Evolutionary conservation across 1,140 invertebrate species (phyloP).

Genomic region (Ceratitis capitata): DNA sequence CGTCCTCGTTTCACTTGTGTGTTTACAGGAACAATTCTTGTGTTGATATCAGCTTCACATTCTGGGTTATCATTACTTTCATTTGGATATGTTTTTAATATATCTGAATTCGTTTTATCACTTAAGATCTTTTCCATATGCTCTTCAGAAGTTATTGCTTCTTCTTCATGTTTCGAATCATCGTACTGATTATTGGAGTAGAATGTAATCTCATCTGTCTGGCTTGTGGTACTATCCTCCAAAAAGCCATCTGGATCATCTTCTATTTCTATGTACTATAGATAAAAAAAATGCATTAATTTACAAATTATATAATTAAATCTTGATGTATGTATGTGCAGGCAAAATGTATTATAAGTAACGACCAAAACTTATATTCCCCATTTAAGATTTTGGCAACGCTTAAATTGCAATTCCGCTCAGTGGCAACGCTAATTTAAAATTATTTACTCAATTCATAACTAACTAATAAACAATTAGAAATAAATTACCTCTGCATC

Average conservation of each 20-base stretch:
- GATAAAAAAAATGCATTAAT: not conserved
- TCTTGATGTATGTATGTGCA: no score
- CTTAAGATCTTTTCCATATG: not conserved
- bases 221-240: not conserved
- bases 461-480: conserved; percentile 42
- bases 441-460: conserved; percentile 30
- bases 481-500: conserved; percentile 37
- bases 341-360: not conserved
- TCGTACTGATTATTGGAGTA: not conserved
- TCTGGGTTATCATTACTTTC: not conserved
- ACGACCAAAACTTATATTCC: not conserved
- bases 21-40: not conserved
- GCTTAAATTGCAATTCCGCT: not conserved
- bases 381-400: not conserved
- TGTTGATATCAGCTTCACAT: not conserved
- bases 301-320: no score
- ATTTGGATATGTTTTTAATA: not conserved
- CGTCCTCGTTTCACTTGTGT: not conserved
- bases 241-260: not conserved
- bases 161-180: not conserved
- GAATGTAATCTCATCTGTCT: not conserved
- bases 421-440: not conserved
- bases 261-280: not conserved
- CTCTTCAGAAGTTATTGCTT: not conserved
- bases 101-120: not conserved